Percentiles rank a stretch among this genome's conserved stretches.
Conservation (phyloP, 2,113 vertebrate species). For the Colinus virginianus region DNA sequence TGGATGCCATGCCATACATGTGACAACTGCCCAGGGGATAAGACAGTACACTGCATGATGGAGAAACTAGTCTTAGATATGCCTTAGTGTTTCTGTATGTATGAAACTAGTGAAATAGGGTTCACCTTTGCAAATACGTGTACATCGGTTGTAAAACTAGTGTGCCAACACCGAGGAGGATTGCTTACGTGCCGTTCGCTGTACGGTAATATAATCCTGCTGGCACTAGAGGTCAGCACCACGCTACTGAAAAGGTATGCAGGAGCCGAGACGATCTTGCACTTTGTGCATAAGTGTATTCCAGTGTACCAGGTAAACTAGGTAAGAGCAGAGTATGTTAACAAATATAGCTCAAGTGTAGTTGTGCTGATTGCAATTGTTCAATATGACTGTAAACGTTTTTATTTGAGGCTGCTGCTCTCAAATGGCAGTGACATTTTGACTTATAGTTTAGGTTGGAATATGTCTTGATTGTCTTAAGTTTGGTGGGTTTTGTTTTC, state of each 20-base stretch:
- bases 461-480: neutral
- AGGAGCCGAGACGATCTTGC: accelerated
- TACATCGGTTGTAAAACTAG: accelerated
- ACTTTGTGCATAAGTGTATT: accelerated
- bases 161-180: accelerated
- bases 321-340: neutral
- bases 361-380: neutral
- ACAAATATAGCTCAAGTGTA: accelerated
- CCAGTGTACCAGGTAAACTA: accelerated
- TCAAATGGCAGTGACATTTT: accelerated
- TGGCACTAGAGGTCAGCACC: slow-evolving; percentile 25
- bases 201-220: neutral
- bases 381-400: accelerated
- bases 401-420: neutral
- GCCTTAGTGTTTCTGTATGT: accelerated
- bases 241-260: accelerated
- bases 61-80: neutral
- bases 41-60: accelerated
- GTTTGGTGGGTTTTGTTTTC: neutral
- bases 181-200: accelerated
- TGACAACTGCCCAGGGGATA: accelerated
- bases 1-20: neutral
- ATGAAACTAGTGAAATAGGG: accelerated
- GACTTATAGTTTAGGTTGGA: neutral
- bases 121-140: accelerated